A percentile compares a stretch with the other conserved stretches of the same genome.
phyloP scores from a whole-genome alignment of 2,113 vertebrate species.

The Lucifuga dentata region DNA sequence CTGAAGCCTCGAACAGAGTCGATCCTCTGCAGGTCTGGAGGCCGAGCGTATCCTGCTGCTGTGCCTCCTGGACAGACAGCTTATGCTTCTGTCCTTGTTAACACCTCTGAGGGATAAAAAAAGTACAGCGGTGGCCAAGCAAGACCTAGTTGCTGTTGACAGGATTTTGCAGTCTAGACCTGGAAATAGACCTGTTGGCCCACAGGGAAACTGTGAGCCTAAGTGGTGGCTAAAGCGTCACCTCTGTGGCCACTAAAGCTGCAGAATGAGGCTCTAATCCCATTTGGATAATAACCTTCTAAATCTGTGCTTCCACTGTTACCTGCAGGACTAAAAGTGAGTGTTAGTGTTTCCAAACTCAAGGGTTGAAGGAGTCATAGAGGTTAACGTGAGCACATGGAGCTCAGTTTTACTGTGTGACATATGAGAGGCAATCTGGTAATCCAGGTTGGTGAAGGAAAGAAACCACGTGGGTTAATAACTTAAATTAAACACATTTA shows the following conservation, averaged over 20 bases:
- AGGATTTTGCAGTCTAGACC: conserved; percentile 51
- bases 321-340: conserved; percentile 1
- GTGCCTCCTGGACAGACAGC: conserved; percentile 5
- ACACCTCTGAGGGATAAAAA: conserved; percentile 23
- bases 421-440: background rate
- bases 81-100: conserved; percentile 33
- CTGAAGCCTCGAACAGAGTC: too few species aligned
- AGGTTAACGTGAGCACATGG: background rate
- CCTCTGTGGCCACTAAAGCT: conserved; percentile 29
- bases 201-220: conserved; percentile 29
- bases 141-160: conserved; percentile 41
- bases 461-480: too few species aligned
- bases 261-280: conserved; percentile 28
- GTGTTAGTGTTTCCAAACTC: background rate
- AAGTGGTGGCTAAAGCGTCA: conserved; percentile 13
- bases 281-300: conserved; percentile 24
- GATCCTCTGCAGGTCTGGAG: too few species aligned
- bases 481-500: too few species aligned
- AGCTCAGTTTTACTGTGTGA: background rate
- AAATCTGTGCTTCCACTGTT: conserved; percentile 8
- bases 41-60: background rate
- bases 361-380: background rate
- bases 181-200: conserved; percentile 61
- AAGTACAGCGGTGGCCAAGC: too few species aligned
- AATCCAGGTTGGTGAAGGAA: too few species aligned